These are phyloP conservation scores for Drosophila koepferae DNA, from an alignment of 2,888 invertebrate genomes.

Conservation along the genomic window DNA sequence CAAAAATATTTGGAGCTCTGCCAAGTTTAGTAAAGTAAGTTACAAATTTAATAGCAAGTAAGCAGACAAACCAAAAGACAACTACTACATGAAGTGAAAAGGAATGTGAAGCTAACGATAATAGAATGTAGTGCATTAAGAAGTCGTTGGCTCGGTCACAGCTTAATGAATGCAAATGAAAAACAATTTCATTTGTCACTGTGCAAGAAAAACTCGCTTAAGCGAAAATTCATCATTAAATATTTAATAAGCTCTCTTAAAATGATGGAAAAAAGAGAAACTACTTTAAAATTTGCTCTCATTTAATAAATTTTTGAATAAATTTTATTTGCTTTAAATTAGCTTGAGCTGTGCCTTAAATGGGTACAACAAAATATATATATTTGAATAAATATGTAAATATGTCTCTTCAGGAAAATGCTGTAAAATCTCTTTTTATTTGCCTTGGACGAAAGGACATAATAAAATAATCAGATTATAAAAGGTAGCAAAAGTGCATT, in stretches of 20 bases:
- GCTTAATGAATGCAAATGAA: constrained; percentile 9
- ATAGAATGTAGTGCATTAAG: constrained; percentile 6
- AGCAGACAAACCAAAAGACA: background rate
- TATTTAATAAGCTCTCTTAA: background rate
- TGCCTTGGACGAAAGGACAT: background rate
- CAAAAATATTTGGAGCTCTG: background rate
- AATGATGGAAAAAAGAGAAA: background rate
- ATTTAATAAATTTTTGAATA: background rate
- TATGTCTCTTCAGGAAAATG: background rate
- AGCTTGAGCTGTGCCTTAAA: background rate
- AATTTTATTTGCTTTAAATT: too few species aligned
- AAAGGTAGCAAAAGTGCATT: constrained; percentile 20
- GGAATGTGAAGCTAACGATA: background rate
- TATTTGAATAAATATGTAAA: too few species aligned
- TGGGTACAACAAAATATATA: too few species aligned
- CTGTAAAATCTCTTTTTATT: background rate
- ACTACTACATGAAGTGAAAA: background rate
- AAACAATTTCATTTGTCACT: background rate
- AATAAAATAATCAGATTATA: constrained; percentile 23
- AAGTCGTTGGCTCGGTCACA: background rate
- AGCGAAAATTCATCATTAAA: background rate
- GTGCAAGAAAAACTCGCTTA: background rate
- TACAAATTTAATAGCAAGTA: background rate
- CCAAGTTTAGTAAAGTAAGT: background rate
- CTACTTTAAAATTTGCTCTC: background rate